Conservation (phyloP, 2,113 vertebrate genomes). For the Motacilla alba region DNA sequence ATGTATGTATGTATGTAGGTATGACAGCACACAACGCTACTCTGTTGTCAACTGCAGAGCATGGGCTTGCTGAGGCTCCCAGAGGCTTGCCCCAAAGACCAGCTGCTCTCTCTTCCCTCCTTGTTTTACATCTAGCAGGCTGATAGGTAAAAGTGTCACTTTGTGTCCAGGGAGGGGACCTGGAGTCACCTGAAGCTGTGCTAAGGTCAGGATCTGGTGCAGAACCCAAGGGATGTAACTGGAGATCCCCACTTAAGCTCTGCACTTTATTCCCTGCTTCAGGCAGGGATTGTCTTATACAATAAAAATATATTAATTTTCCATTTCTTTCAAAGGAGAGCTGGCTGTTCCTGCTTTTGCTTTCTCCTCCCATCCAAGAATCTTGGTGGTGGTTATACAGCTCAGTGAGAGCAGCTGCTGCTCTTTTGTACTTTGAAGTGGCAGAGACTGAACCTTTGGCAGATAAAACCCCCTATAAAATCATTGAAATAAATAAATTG, state of each 20-base stretch:
- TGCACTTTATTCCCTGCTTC: neutral
- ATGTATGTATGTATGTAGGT: too few species aligned
- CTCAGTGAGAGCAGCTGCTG: neutral
- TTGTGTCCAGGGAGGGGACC: neutral
- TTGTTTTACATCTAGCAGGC: neutral
- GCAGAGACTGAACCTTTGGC: neutral
- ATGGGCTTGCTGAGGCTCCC: neutral
- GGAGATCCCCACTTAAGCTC: neutral
- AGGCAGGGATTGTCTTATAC: neutral
- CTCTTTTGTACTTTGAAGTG: neutral
- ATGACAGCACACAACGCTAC: too few species aligned
- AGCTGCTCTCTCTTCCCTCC: neutral
- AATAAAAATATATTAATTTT: neutral
- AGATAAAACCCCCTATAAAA: neutral
- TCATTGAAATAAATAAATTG: neutral
- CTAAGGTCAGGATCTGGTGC: neutral
- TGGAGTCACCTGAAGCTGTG: neutral
- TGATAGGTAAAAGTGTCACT: neutral
- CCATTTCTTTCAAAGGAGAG: neutral
- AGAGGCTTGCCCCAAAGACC: neutral
- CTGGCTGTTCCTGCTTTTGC: neutral
- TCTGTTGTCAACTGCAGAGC: neutral
- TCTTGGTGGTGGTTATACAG: neutral
- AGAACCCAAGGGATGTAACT: neutral
- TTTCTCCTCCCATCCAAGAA: neutral